Percentiles rank a stretch among this genome's conserved stretches.
Conservation (phyloP, 2,113 vertebrate species). For the Tachysurus vachellii region DNA sequence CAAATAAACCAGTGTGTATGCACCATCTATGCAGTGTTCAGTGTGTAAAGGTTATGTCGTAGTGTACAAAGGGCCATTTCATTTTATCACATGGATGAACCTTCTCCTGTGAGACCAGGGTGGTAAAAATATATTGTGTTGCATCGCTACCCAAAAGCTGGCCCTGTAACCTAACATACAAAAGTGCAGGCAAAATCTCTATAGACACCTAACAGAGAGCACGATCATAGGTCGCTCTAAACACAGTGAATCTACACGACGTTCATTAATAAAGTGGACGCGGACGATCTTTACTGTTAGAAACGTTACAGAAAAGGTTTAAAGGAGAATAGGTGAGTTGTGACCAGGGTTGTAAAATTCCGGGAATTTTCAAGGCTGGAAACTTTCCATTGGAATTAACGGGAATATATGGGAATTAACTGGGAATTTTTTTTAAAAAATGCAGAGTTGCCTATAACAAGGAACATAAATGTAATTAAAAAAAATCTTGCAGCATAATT, state of each 20-base stretch:
- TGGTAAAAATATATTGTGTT: neutral
- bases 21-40: neutral
- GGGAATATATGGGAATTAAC: too few species aligned
- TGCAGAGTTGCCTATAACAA: too few species aligned
- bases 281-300: neutral
- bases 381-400: too few species aligned
- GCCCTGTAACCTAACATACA: neutral
- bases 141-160: neutral
- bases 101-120: neutral
- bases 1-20: neutral
- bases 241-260: neutral
- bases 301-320: neutral
- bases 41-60: neutral
- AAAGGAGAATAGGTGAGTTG: neutral
- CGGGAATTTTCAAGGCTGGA: too few species aligned
- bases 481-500: too few species aligned
- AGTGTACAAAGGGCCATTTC: neutral
- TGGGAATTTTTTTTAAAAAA: too few species aligned
- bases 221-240: neutral
- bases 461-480: too few species aligned
- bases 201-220: neutral
- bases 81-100: too few species aligned
- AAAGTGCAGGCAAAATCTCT: too few species aligned
- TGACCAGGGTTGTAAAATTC: too few species aligned
- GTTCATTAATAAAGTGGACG: neutral